Evolutionary conservation across 2,113 vertebrate genomes (phyloP).

Genomic region (Chloroceryle aenea): DNA sequence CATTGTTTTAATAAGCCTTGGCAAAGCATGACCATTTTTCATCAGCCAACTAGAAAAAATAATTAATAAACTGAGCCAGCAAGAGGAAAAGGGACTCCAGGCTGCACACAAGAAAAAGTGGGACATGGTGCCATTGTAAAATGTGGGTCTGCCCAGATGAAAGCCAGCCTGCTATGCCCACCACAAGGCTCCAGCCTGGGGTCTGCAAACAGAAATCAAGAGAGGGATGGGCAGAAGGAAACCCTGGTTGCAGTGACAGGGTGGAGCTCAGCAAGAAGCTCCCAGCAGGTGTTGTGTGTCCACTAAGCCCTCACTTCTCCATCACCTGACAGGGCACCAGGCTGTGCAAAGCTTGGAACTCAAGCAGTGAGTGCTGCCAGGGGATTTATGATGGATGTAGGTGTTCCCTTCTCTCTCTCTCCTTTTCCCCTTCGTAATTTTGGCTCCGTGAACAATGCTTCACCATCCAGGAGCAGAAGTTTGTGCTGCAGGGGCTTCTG

Average conservation of each 20-base stretch:
- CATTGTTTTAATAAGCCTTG: conserved; percentile 6
- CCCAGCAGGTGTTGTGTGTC: neutral
- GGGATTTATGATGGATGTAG: neutral
- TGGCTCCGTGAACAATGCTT: neutral
- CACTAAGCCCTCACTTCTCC: neutral
- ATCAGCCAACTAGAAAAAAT: neutral
- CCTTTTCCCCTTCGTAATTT: neutral
- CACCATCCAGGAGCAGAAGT: rapidly evolving
- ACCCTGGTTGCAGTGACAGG: neutral
- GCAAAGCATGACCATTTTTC: neutral
- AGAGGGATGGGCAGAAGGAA: neutral
- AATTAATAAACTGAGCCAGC: neutral
- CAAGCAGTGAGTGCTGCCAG: neutral
- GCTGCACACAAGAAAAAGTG: neutral
- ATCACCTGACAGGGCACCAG: rapidly evolving
- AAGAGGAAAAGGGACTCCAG: neutral
- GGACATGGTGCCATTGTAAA: neutral
- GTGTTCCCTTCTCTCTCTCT: neutral
- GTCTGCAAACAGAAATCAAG: neutral
- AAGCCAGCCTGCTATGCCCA: neutral
- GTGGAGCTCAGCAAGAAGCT: neutral
- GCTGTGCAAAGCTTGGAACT: neutral
- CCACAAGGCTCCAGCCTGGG: neutral
- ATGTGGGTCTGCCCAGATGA: neutral
- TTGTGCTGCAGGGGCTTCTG: neutral